A percentile compares a stretch with the other conserved stretches of the same genome.
Conservation (phyloP, 2,888 invertebrate genomes). For the Girardia tigrina region DNA sequence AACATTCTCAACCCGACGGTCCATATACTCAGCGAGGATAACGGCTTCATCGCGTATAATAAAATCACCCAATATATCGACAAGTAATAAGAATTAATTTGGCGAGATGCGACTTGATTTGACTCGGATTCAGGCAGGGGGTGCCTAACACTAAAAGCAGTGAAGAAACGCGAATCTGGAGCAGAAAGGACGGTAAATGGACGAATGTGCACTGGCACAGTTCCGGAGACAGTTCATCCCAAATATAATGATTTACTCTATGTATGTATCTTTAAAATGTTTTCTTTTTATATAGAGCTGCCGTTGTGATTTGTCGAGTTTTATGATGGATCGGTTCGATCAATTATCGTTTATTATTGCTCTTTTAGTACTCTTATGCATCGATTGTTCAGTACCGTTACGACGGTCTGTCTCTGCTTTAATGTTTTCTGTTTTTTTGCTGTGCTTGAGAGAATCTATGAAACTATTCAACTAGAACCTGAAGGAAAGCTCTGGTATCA, state of each 20-base stretch:
- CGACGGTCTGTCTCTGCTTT: too few species aligned
- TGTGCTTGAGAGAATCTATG: too few species aligned
- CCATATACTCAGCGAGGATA: constrained; percentile 90
- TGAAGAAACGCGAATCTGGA: constrained; percentile 97
- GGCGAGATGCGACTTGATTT: too few species aligned
- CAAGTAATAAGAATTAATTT: constrained; percentile 59
- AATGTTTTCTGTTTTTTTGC: too few species aligned
- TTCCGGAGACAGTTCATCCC: constrained; percentile 53
- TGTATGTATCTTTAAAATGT: not conserved
- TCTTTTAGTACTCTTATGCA: too few species aligned
- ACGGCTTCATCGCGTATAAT: constrained; percentile 94
- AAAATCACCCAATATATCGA: constrained; percentile 60
- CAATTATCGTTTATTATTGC: too few species aligned
- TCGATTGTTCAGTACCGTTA: too few species aligned
- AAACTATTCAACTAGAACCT: too few species aligned
- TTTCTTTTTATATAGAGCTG: too few species aligned
- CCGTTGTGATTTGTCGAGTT: too few species aligned
- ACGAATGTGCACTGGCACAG: constrained; percentile 97
- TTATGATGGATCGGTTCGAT: too few species aligned
- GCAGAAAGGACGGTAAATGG: constrained; percentile 94
- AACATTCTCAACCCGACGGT: constrained; percentile 95
- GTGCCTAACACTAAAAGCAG: constrained; percentile 79
- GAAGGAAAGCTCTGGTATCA: too few species aligned
- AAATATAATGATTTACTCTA: not conserved
- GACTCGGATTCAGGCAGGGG: constrained; percentile 43